Evolutionary conservation across 1,140 invertebrate species (phyloP), one percentile per base, ranked within the genome.

Genomic region (Onthophagus taurus): DNA sequence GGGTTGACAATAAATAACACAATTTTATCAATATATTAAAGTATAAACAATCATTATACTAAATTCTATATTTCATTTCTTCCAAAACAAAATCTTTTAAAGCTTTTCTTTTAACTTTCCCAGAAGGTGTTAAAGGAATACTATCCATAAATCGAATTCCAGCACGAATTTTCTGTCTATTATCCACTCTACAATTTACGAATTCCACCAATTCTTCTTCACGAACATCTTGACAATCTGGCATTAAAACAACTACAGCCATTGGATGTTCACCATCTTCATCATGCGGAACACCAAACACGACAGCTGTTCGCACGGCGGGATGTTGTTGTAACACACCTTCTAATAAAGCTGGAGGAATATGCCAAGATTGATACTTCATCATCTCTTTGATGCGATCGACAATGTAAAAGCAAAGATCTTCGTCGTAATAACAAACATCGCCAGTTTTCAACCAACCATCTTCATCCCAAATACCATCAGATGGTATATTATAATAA

Each of bases 321-420:
- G 76, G 72, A 61, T 85, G 80, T 14, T 65, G 61, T 3, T 75
- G 51, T 6, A 89, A 66, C 4, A 85, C 54, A 23, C 66, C 67
- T 61, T 89, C 85, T 8, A 89, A 71, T 50, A 66, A 62, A 1
- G 66, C 62, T 17, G 70, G 71, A 4, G 65, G 63, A 30, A 73
- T 71, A 54, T 73, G 72, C 42, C 68, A 61, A 20, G 66, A 70
- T 55, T 70, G 70, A 39, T 77, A 83, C 64, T 87, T 87, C 37
- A 86, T 80, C 24, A 86, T 66, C 55, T 85, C 82, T 51, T 85
- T 87, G 18, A 83, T 63, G 34, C 85, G 66, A 49, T 83, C 83
- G 3, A 80, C 70, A 30, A 86, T 71, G 47, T 69, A 81, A 39
- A 85, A 72, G 38, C 71, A 75, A 0, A 69, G 71, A 14, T 81